Conservation (phyloP, 2,113 vertebrate species). For the Pagrus major region DNA sequence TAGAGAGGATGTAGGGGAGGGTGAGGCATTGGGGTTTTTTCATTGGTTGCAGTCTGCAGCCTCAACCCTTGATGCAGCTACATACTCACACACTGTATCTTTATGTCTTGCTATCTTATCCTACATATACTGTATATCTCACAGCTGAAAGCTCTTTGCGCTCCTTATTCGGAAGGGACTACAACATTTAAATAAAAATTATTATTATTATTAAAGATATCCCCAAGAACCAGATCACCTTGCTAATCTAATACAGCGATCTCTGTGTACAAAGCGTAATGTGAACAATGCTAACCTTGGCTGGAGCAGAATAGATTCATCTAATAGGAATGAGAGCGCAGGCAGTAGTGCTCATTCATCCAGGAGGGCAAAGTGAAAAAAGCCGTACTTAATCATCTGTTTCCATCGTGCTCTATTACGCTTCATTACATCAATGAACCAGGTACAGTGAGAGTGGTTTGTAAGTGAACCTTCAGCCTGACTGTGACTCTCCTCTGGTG, state of each 20-base stretch:
- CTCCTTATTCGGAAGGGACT: too few relatives aligned
- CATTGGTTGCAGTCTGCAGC: too few relatives aligned
- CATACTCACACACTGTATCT: too few relatives aligned
- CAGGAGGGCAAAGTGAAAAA: not conserved
- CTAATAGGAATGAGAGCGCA: not conserved
- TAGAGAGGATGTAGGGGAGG: too few relatives aligned
- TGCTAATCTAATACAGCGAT: not conserved
- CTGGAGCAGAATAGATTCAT: not conserved
- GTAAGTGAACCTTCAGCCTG: slow-evolving; percentile 1
- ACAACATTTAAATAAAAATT: too few relatives aligned
- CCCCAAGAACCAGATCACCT: too few relatives aligned
- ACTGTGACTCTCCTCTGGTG: slow-evolving; percentile 8
- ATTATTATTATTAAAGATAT: too few relatives aligned
- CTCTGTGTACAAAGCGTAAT: not conserved
- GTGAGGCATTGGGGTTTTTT: too few relatives aligned
- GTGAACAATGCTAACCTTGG: not conserved
- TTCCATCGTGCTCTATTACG: not conserved
- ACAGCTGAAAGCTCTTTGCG: too few relatives aligned
- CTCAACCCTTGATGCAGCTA: too few relatives aligned
- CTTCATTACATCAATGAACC: slow-evolving; percentile 5
- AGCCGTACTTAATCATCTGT: slow-evolving; percentile 19
- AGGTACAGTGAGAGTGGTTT: not conserved
- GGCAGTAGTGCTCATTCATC: not conserved
- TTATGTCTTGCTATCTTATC: too few relatives aligned
- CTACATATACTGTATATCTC: too few relatives aligned